Base-by-base conservation (phyloP, 2,888 invertebrate genomes). In the Dynastes grantii region DNA sequence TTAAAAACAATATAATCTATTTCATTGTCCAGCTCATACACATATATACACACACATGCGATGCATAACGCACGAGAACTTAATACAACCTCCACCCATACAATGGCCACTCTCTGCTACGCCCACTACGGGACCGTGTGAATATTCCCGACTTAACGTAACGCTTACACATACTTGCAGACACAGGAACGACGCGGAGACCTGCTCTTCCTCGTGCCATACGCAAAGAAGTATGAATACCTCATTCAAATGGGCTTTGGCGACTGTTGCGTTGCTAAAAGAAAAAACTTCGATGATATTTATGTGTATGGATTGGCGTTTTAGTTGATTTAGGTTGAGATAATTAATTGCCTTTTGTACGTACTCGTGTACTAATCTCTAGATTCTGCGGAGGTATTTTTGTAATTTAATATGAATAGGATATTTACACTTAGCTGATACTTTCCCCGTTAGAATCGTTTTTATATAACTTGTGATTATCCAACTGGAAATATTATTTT, bases 1-100 rank as follows among this genome's bases (percentile, higher is more conserved):
- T 58, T 58, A 64, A 64, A 81, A 81, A 81, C 81, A 78, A 80
- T 81, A 81, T 81, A 81, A 81, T 81, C 81, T 81, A 81, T 78
- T 81, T 81, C 81, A 81, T 81, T 81, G 81, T 40, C 37, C 64
- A 32, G 40, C 22, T 22, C 22, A 2, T 16, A 16, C 16, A 58
- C 55, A n/a, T 16, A 58, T 6, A 27, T 58, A 58, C 16, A 16
- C 16, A 16, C 22, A 22, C 55, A 5, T 16, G 55, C n/a, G 55
- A 58, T 22, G 16, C 6, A 16, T 9, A 58, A 58, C 55, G 22
- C 55, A 58, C 55, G 55, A 22, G 78, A 81, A 79, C 32, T 5
- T 80, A 79, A 79, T 77, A 78, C 70, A 73, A 53, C 79, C 76
- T 73, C 78, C 80, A 80, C 80, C 80, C 79, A 80, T 80, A 80